These are phyloP conservation scores for Apantesis nais DNA, from an alignment of 2,888 invertebrate species.

Conservation along the genomic window DNA sequence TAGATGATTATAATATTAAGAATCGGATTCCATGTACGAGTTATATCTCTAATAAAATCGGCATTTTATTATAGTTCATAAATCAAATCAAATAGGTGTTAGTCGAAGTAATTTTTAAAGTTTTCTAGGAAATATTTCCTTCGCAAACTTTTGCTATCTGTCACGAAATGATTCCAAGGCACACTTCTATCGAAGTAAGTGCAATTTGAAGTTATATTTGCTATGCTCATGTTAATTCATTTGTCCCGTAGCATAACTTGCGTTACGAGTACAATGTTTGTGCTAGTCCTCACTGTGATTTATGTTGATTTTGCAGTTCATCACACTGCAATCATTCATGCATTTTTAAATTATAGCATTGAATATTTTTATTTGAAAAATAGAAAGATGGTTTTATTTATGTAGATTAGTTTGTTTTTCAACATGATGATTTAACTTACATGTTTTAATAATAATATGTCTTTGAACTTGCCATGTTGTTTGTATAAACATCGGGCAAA, in stretches of 20 bases:
- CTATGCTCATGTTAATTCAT: not conserved
- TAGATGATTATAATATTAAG: conserved; percentile 37
- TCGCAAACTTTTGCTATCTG: conserved; percentile 65
- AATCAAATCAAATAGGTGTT: conserved; percentile 67
- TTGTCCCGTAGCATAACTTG: not conserved
- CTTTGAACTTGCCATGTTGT: not conserved
- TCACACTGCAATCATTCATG: not conserved
- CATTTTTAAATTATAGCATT: not conserved
- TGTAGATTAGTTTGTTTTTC: not conserved
- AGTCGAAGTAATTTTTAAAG: conserved; percentile 64
- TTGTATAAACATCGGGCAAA: not conserved
- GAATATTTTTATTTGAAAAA: not conserved
- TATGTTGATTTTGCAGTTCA: not conserved
- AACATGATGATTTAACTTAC: not conserved
- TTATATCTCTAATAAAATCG: conserved; percentile 57
- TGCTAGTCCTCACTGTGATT: not conserved
- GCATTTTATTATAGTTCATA: conserved; percentile 58
- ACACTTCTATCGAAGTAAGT: conserved; percentile 35
- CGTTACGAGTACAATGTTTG: not conserved
- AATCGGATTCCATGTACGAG: conserved; percentile 47
- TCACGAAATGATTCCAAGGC: conserved; percentile 47
- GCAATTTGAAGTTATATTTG: conserved; percentile 20
- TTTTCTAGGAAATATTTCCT: conserved; percentile 64
- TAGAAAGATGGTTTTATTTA: not conserved
- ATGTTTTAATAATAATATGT: not conserved